Conservation (phyloP, 2,888 invertebrate species). For the Endomychus coccineus region DNA sequence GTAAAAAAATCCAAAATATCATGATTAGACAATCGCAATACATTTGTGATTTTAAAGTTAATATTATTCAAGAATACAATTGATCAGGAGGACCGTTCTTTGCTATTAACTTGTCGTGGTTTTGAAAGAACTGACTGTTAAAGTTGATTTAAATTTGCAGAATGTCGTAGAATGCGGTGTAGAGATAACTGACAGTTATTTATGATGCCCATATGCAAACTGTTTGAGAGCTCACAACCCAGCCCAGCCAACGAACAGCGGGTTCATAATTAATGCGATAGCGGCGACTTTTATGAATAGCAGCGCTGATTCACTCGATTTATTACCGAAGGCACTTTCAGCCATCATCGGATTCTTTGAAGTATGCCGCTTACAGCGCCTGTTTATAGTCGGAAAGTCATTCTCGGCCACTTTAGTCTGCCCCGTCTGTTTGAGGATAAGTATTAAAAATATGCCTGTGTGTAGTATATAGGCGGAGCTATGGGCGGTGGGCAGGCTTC, state of each 20-base stretch:
- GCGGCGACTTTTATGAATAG: slow-evolving; percentile 45
- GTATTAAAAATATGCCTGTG: slow-evolving; percentile 42
- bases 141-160: no score
- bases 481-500: slow-evolving; percentile 48
- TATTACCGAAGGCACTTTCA: slow-evolving; percentile 42
- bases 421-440: slow-evolving; percentile 36
- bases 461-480: slow-evolving; percentile 42
- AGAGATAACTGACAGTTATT: slow-evolving; percentile 43
- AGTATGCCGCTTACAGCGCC: slow-evolving; percentile 34
- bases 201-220: slow-evolving; percentile 42
- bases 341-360: slow-evolving; percentile 37
- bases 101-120: no score
- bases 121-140: no score
- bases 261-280: slow-evolving; percentile 42
- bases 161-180: no score
- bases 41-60: no score
- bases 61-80: no score
- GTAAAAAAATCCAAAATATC: no score
- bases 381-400: slow-evolving; percentile 29
- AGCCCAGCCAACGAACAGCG: slow-evolving; percentile 27
- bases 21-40: no score
- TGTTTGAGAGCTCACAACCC: slow-evolving; percentile 33
- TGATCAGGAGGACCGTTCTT: no score
- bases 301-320: slow-evolving; percentile 42
- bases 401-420: slow-evolving; percentile 23